phyloP scores from a whole-genome alignment of 2,113 vertebrate genomes.

The Mus musculus region DNA sequence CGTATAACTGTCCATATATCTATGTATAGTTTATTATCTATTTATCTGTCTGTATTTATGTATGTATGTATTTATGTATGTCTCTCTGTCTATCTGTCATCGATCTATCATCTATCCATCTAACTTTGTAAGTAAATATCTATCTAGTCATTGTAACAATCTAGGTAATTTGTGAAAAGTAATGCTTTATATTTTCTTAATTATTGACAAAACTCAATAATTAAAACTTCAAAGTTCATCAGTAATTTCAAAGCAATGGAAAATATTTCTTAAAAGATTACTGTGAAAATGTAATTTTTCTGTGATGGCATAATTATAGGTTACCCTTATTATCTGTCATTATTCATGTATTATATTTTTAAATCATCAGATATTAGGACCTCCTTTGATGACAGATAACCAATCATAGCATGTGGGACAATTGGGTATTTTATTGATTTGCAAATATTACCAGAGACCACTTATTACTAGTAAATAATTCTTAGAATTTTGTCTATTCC shows the following conservation, averaged over 20 bases:
- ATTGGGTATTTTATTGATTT: not conserved
- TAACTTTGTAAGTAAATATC: not conserved
- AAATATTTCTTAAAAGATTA: not conserved
- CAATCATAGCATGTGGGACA: not conserved
- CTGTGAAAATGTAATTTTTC: not conserved
- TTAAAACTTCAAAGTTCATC: not conserved
- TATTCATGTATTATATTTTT: not conserved
- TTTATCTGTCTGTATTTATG: not conserved
- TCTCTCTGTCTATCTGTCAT: not conserved
- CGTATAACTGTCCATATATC: not conserved
- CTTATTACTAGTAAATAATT: not conserved
- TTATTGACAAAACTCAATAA: slow-evolving; percentile 11
- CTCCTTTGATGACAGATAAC: not conserved
- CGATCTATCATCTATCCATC: not conserved
- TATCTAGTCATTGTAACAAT: not conserved
- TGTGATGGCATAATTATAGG: not conserved
- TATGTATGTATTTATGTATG: too few species aligned
- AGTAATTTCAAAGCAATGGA: not conserved
- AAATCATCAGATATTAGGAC: not conserved
- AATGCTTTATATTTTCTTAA: not conserved
- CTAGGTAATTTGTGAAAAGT: not conserved
- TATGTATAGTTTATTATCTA: not conserved
- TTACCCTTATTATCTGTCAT: not conserved
- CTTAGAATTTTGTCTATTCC: not conserved
- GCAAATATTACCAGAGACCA: not conserved